Conservation (phyloP, 2,113 vertebrate species). For the Planiliza haematocheilus region DNA sequence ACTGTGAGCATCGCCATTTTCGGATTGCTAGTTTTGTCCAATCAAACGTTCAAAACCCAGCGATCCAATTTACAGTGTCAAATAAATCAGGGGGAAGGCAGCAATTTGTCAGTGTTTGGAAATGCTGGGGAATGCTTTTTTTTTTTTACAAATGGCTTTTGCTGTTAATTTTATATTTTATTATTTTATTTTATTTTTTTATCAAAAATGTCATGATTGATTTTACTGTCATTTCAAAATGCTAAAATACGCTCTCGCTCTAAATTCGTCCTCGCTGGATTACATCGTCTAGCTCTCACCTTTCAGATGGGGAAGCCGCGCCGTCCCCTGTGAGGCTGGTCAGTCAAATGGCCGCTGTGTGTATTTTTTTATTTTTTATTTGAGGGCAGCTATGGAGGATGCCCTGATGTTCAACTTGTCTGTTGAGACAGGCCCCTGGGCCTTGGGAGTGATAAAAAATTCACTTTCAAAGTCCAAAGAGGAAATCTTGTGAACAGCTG, state of each 20-base stretch:
- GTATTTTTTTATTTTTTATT: constrained; percentile 17
- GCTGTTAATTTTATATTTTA: too few relatives aligned
- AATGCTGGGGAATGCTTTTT: too few relatives aligned
- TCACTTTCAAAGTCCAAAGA: constrained; percentile 56
- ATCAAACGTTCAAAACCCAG: background rate
- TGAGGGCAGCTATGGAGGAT: background rate
- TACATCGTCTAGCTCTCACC: background rate
- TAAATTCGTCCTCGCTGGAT: background rate
- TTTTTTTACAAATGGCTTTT: background rate
- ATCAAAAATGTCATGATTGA: background rate
- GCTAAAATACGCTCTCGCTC: too few relatives aligned
- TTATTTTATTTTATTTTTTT: background rate
- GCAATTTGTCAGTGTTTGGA: background rate
- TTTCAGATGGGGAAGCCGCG: too few relatives aligned
- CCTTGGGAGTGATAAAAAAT: constrained; percentile 29
- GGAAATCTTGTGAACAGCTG: constrained; percentile 42
- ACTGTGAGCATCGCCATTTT: background rate
- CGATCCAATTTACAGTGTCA: too few relatives aligned
- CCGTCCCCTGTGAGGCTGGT: background rate
- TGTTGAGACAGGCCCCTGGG: constrained; percentile 24
- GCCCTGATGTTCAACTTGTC: constrained; percentile 28
- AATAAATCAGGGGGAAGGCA: background rate
- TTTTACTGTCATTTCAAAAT: background rate
- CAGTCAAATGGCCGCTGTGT: constrained; percentile 6
- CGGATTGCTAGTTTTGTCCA: background rate